phyloP scores from a whole-genome alignment of 2,797 vertebrate genomes.

The Chlorospingus semifuscus region DNA sequence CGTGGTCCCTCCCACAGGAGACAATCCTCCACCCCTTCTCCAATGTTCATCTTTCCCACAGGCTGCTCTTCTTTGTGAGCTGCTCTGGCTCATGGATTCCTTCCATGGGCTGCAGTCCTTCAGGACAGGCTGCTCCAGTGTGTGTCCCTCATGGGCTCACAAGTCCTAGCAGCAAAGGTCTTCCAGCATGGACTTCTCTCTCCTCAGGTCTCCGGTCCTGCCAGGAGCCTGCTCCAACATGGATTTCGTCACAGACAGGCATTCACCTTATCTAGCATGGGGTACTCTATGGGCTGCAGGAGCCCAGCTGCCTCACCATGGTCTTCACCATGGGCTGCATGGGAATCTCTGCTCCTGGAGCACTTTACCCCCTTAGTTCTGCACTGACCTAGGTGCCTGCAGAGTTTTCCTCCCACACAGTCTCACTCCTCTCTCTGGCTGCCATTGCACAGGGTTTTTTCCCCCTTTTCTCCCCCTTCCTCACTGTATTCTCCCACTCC shows the following conservation, averaged over 20 bases:
- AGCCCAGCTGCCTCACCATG: not conserved
- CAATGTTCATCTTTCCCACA: not conserved
- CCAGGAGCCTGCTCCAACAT: not conserved
- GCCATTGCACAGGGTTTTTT: not conserved
- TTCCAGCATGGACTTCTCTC: fast-evolving
- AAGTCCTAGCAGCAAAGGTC: not conserved
- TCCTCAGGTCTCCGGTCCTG: not conserved
- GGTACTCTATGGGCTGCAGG: not conserved
- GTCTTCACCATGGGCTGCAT: fast-evolving
- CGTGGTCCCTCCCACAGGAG: not conserved
- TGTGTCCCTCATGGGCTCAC: not conserved
- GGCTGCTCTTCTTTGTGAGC: not conserved
- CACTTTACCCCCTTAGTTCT: not conserved
- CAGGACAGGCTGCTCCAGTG: not conserved
- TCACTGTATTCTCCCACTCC: not conserved
- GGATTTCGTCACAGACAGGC: not conserved
- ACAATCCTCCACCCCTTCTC: not conserved
- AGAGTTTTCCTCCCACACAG: not conserved
- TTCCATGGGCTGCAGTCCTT: not conserved
- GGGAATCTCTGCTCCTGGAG: not conserved
- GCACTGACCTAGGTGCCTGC: not conserved
- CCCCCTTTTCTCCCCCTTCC: not conserved
- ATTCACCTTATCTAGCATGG: not conserved
- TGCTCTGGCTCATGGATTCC: fast-evolving
- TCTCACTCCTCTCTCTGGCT: too few species aligned